Evolutionary conservation across 2,888 invertebrate genomes (phyloP).

Genomic region (Rhagium mordax): DNA sequence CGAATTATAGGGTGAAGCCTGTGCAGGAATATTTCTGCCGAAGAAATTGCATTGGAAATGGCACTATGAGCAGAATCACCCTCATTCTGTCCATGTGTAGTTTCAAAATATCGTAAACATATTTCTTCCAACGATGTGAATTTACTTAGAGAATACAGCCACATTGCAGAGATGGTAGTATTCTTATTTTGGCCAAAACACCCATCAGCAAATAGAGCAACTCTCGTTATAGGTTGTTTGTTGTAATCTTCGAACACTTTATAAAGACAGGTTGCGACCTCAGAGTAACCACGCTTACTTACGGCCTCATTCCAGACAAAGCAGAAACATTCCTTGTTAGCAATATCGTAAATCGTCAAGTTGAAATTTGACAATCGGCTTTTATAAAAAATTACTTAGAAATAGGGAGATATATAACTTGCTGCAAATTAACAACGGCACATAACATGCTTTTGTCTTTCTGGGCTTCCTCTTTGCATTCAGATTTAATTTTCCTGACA

Average conservation of each 20-base stretch:
- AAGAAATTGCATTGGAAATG: conserved; percentile 26
- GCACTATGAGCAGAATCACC: conserved; percentile 36
- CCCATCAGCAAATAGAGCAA: conserved; percentile 39
- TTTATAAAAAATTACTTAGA: conserved; percentile 45
- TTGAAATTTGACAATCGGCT: conserved; percentile 38
- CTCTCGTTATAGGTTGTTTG: not conserved
- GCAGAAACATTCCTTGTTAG: conserved; percentile 37
- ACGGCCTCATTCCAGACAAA: conserved; percentile 40
- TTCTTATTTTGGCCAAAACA: conserved; percentile 44
- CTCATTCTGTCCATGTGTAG: conserved; percentile 35
- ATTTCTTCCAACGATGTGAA: conserved; percentile 13
- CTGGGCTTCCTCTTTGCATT: conserved; percentile 23
- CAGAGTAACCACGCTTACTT: conserved; percentile 42
- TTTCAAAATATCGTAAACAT: conserved; percentile 21
- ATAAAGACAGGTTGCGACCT: conserved; percentile 26
- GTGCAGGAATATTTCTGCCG: conserved; percentile 32
- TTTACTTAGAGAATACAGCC: conserved; percentile 32
- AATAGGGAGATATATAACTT: conserved; percentile 48
- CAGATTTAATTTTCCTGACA: conserved; percentile 39
- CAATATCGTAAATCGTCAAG: conserved; percentile 36
- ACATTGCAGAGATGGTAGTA: conserved; percentile 36
- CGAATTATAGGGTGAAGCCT: conserved; percentile 35
- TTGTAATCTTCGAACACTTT: conserved; percentile 27
- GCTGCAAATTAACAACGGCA: conserved; percentile 57
- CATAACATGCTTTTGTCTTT: conserved; percentile 35